Conservation (phyloP, 2,113 vertebrate species). For the Lipotes vexillifer region DNA sequence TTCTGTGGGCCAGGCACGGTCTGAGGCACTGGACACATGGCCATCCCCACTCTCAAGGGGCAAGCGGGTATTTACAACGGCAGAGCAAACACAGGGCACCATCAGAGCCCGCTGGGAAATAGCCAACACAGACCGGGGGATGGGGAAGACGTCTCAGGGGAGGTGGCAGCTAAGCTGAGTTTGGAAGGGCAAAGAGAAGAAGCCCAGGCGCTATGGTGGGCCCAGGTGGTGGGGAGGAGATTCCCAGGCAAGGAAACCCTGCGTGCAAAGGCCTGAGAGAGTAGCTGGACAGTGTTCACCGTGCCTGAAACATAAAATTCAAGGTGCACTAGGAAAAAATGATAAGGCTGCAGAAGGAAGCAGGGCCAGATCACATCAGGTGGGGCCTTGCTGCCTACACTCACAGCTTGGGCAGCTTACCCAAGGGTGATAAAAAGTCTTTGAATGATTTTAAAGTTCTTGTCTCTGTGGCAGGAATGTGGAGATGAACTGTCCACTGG, state of each 20-base stretch:
- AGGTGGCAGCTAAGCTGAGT: neutral
- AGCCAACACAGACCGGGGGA: neutral
- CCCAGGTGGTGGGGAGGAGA: neutral
- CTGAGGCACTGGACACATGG: neutral
- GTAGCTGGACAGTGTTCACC: too few relatives aligned
- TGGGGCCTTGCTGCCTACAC: rapidly evolving
- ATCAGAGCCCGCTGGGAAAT: rapidly evolving
- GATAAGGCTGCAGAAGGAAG: neutral
- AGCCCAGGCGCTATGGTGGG: neutral
- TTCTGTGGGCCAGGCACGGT: neutral
- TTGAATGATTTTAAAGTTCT: neutral
- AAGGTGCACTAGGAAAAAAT: neutral
- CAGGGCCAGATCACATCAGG: neutral
- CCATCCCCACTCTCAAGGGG: neutral
- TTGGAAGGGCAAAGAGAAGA: neutral
- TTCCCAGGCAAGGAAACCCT: neutral
- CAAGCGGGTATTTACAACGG: too few relatives aligned
- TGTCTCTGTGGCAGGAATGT: neutral
- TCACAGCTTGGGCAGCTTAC: neutral
- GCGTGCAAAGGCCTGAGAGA: neutral
- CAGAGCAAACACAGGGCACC: neutral
- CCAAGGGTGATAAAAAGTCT: neutral
- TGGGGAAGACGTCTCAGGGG: neutral
- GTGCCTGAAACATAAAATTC: neutral
- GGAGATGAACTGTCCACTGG: neutral